These are phyloP conservation scores for Lepidotrigona ventralis DNA, from an alignment of 1,140 invertebrate species.

Conservation along the genomic window DNA sequence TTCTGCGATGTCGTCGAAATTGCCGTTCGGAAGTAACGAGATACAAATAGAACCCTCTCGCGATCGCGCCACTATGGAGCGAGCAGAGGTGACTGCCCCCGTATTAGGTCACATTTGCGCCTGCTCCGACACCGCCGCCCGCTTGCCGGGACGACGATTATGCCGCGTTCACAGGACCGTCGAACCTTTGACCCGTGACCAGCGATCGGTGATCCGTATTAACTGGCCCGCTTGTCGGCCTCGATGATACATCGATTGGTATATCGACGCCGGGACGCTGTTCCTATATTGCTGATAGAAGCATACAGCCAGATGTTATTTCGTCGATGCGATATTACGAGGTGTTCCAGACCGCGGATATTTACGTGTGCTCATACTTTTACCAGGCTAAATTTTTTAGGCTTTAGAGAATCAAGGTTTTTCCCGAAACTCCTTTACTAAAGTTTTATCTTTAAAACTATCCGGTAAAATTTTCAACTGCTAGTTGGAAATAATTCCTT, in stretches of 20 bases:
- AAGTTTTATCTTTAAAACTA: too few species aligned
- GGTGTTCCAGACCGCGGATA: too few species aligned
- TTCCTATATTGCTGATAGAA: background rate
- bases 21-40: constrained; percentile 71
- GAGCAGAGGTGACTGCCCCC: constrained; percentile 67
- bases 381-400: too few species aligned
- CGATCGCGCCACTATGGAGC: constrained; percentile 61
- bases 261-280: background rate
- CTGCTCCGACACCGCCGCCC: constrained; percentile 19
- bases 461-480: too few species aligned
- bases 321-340: too few species aligned
- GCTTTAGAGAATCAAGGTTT: too few species aligned
- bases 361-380: too few species aligned
- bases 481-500: too few species aligned
- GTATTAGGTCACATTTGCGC: constrained; percentile 71
- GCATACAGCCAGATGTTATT: background rate
- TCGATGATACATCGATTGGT: constrained; percentile 27
- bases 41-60: constrained; percentile 74
- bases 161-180: constrained; percentile 48
- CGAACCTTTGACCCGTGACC: constrained; percentile 56
- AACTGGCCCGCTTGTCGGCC: background rate
- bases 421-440: too few species aligned
- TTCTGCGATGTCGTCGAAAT: constrained; percentile 44
- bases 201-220: constrained; percentile 35
- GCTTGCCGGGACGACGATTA: constrained; percentile 46